A percentile compares a stretch with the other conserved stretches of the same genome.
Evolutionary conservation across 2,113 vertebrate genomes (phyloP).

Genomic region (Pyrgilauda ruficollis): DNA sequence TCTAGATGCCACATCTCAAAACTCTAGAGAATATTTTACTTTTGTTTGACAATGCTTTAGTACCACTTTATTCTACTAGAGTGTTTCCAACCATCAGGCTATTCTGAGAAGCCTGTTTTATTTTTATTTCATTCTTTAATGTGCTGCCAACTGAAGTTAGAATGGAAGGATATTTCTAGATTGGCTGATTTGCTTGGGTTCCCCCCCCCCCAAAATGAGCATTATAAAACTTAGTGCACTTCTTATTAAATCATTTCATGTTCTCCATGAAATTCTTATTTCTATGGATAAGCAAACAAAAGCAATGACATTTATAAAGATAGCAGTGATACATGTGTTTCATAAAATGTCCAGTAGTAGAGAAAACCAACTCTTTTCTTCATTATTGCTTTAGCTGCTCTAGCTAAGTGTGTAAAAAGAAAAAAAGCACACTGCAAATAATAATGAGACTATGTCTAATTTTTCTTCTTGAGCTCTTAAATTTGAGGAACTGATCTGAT

Average conservation of each 20-base stretch:
- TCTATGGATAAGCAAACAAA: neutral
- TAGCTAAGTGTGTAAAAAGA: neutral
- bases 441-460: neutral
- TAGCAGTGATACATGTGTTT: neutral
- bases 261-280: neutral
- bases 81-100: neutral
- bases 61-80: neutral
- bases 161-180: neutral
- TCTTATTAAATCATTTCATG: neutral
- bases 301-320: neutral
- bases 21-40: neutral
- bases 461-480: neutral
- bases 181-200: neutral
- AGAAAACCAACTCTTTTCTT: neutral
- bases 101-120: neutral
- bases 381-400: neutral
- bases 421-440: neutral
- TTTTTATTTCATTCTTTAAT: neutral
- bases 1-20: neutral
- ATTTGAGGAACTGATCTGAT: neutral
- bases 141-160: neutral
- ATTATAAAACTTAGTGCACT: neutral
- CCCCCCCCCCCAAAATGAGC: rapidly evolving
- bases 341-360: neutral
- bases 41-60: neutral